Conservation (phyloP, 2,888 invertebrate species). For the Eremobia ochroleuca region DNA sequence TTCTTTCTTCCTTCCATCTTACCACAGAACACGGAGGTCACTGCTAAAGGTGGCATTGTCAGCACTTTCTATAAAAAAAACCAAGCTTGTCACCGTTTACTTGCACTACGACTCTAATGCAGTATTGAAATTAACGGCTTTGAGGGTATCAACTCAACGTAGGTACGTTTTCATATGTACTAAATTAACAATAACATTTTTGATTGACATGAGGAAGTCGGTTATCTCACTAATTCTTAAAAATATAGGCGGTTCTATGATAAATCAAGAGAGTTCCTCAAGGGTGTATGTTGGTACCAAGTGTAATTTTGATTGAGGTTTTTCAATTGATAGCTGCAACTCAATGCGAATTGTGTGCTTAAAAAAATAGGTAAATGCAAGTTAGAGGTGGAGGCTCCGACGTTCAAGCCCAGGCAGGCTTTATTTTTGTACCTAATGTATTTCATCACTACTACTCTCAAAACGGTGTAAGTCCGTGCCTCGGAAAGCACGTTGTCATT, state of each 20-base stretch:
- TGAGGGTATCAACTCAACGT: neutral
- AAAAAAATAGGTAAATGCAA: neutral
- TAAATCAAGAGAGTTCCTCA: neutral
- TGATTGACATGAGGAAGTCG: neutral
- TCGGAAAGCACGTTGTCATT: no score
- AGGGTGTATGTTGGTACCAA: slow-evolving; percentile 22
- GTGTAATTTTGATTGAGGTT: neutral
- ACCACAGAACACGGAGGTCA: neutral
- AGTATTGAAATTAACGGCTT: neutral
- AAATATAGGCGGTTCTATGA: neutral
- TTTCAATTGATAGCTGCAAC: neutral
- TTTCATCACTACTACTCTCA: neutral
- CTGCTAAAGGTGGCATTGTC: neutral
- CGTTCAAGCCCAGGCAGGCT: neutral
- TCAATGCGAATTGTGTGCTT: neutral
- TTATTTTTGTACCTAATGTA: neutral
- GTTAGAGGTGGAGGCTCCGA: neutral
- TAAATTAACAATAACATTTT: slow-evolving; percentile 23
- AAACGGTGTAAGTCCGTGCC: neutral
- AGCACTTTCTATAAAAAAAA: neutral
- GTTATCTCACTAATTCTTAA: slow-evolving; percentile 6
- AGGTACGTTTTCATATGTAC: slow-evolving; percentile 41
- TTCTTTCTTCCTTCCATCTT: neutral
- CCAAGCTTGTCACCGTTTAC: neutral
- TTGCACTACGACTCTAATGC: no score